phyloP scores from a whole-genome alignment of 2,888 invertebrate genomes.

The Troides oblongomaculatus region DNA sequence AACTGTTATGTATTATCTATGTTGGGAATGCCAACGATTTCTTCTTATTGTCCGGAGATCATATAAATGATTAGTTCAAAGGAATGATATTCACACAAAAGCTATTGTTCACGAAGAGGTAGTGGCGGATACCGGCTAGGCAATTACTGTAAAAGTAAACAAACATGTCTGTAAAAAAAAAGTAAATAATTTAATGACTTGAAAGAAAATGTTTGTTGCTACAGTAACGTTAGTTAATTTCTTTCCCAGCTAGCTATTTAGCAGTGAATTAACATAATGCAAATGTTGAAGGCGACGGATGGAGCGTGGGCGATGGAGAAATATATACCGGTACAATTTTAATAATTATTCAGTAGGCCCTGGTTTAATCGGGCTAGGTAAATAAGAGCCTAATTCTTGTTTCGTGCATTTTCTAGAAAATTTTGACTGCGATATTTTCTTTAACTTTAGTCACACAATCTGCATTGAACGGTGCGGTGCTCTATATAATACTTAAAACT shows the following conservation, averaged over 20 bases:
- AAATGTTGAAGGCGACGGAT: conserved; percentile 25
- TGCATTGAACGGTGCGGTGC: background rate
- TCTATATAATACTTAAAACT: background rate
- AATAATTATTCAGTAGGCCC: conserved; percentile 27
- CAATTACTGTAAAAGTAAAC: conserved; percentile 27
- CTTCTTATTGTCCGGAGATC: conserved; percentile 22
- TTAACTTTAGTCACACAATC: too few relatives aligned
- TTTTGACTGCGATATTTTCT: too few relatives aligned
- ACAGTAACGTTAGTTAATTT: background rate
- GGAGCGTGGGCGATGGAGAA: conserved; percentile 23
- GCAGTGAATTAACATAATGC: conserved; percentile 7
- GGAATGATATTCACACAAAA: conserved; percentile 20
- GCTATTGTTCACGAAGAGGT: conserved; percentile 19
- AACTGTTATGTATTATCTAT: background rate
- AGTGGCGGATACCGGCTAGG: conserved; percentile 13
- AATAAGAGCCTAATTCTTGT: background rate
- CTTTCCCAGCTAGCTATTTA: background rate
- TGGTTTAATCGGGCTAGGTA: conserved; percentile 1
- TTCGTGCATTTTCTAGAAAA: background rate
- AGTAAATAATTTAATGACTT: background rate
- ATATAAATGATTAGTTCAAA: conserved; percentile 26
- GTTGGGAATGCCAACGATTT: conserved; percentile 3
- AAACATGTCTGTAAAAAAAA: conserved; percentile 13
- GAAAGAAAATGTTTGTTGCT: background rate
- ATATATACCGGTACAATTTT: conserved; percentile 30